Evolutionary conservation across 2,888 invertebrate genomes (phyloP).

Genomic region (Belgica antarctica): DNA sequence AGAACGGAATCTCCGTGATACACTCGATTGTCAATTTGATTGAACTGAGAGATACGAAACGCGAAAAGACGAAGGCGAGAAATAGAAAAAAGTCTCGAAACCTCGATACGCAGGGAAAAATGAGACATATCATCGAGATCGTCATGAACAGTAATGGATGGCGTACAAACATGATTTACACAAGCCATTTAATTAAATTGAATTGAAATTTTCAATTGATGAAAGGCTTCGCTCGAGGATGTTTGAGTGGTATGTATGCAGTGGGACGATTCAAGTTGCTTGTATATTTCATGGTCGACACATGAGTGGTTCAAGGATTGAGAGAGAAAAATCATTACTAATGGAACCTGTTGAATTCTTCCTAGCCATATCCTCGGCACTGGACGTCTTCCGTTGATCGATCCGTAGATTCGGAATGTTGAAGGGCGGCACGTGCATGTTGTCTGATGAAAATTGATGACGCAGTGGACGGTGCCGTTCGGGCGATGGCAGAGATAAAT

Average conservation of each 20-base stretch:
- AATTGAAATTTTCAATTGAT: conserved; percentile 4
- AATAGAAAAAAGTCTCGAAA: no score
- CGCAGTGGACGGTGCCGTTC: conserved; percentile 72
- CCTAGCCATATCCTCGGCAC: conserved; percentile 87
- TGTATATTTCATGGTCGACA: not conserved
- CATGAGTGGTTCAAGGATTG: not conserved
- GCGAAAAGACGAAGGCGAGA: not conserved
- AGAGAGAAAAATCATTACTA: conserved; percentile 46
- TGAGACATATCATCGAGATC: conserved; percentile 8
- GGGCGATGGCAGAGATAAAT: conserved; percentile 70
- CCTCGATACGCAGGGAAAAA: no score
- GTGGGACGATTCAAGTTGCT: not conserved
- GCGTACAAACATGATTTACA: not conserved
- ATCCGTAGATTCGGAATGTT: conserved; percentile 85
- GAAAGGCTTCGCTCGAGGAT: no score
- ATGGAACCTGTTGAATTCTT: conserved; percentile 72
- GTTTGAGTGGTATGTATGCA: no score
- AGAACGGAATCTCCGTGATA: not conserved
- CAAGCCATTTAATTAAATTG: conserved; percentile 14
- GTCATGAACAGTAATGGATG: not conserved
- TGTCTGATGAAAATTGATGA: conserved; percentile 82
- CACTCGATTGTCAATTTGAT: not conserved
- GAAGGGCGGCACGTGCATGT: conserved; percentile 79
- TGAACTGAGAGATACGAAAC: not conserved
- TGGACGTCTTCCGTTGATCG: conserved; percentile 83